phyloP scores from a whole-genome alignment of 2,113 vertebrate genomes.

The Bungarus multicinctus region DNA sequence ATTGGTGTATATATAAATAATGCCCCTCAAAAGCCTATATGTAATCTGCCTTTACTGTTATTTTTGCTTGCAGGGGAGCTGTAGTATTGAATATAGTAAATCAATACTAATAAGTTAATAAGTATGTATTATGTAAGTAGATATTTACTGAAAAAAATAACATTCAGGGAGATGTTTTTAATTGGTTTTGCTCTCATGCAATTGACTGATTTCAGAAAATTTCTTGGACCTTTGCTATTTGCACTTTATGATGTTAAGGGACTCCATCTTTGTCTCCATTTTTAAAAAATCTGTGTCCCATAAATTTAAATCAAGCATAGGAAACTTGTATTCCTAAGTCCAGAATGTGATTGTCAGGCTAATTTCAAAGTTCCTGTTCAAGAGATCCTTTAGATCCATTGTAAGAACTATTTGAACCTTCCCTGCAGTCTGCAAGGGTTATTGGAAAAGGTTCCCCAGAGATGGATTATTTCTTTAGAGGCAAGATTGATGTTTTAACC shows the following conservation, averaged over 20 bases:
- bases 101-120: not conserved
- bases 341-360: not conserved
- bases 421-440: not conserved
- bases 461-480: not conserved
- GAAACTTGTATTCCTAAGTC: not conserved
- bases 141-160: not conserved
- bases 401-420: not conserved
- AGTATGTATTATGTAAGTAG: not conserved
- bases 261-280: not conserved
- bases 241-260: not conserved
- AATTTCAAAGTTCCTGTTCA: not conserved
- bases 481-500: not conserved
- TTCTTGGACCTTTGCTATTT: not conserved
- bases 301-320: not conserved
- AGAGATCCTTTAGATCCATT: not conserved
- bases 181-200: not conserved
- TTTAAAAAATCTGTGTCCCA: not conserved
- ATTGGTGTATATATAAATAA: not conserved
- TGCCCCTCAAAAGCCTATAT: not conserved
- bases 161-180: not conserved
- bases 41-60: slow-evolving; percentile 19
- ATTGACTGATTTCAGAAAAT: not conserved
- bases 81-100: not conserved
- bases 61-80: not conserved
- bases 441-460: not conserved